A percentile compares a stretch with the other conserved stretches of the same genome.
phyloP scores from a whole-genome alignment of 1,140 invertebrate species.

The Brachionus asplanchnoidis region DNA sequence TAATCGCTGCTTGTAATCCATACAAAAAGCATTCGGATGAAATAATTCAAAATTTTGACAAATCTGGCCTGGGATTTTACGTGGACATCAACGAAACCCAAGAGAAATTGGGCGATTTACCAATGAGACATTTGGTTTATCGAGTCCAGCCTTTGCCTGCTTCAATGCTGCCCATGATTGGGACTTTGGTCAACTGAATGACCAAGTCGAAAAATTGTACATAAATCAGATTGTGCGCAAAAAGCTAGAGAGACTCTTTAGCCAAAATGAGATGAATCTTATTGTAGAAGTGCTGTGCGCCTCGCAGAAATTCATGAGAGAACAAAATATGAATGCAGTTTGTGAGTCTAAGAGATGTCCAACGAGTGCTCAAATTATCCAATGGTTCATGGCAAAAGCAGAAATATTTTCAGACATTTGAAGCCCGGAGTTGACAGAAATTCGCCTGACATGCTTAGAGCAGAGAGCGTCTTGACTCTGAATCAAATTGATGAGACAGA shows the following conservation, averaged over 20 bases:
- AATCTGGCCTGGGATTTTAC: slow-evolving; percentile 51
- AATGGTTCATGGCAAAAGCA: slow-evolving; percentile 42
- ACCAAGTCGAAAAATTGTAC: slow-evolving; percentile 48
- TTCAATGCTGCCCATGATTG: slow-evolving; percentile 52
- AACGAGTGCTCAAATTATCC: slow-evolving; percentile 45
- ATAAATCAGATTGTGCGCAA: slow-evolving; percentile 45
- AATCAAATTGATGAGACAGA: not conserved
- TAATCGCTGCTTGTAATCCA: slow-evolving; percentile 53
- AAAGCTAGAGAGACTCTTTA: not conserved
- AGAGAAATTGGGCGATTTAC: slow-evolving; percentile 46
- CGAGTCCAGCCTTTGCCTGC: slow-evolving; percentile 50
- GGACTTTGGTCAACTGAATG: slow-evolving; percentile 52
- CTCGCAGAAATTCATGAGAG: slow-evolving; percentile 52
- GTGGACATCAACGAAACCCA: slow-evolving; percentile 48
- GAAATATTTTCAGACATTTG: not conserved
- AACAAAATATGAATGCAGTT: slow-evolving; percentile 51
- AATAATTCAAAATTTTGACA: slow-evolving; percentile 49
- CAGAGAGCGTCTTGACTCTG: not conserved
- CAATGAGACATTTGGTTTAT: slow-evolving; percentile 52
- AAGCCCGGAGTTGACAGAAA: not conserved
- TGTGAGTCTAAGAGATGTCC: slow-evolving; percentile 53
- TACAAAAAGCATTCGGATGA: slow-evolving; percentile 52
- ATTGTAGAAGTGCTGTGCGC: slow-evolving; percentile 46
- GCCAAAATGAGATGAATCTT: slow-evolving; percentile 28
- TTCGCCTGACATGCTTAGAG: not conserved